Percentiles rank a stretch among this genome's conserved stretches.
phyloP scores from a whole-genome alignment of 2,888 invertebrate species.

The Craniophora ligustri region DNA sequence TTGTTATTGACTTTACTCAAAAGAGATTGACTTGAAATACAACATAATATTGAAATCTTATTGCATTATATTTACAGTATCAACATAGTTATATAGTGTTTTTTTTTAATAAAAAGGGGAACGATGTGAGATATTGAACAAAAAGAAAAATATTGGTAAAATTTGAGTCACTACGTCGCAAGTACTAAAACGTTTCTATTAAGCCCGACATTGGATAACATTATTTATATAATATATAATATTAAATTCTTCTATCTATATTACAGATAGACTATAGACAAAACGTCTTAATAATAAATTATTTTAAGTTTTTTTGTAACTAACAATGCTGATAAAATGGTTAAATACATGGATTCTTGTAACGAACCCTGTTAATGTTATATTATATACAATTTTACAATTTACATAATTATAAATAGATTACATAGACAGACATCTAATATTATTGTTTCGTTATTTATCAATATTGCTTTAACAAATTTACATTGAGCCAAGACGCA shows the following conservation, averaged over 20 bases:
- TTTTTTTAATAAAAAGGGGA: conserved; percentile 36
- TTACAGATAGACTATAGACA: conserved; percentile 49
- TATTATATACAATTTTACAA: conserved; percentile 55
- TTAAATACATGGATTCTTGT: conserved; percentile 62
- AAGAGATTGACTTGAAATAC: conserved; percentile 34
- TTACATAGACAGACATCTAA: conserved; percentile 49
- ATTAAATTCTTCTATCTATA: conserved; percentile 49
- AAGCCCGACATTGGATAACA: conserved; percentile 57
- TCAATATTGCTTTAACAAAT: conserved; percentile 55
- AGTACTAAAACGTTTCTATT: conserved; percentile 54
- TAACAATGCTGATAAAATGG: conserved; percentile 46
- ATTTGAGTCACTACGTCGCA: conserved; percentile 48
- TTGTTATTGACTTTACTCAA: conserved; percentile 37
- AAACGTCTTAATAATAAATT: conserved; percentile 45
- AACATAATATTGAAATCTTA: conserved; percentile 47
- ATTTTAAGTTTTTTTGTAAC: conserved; percentile 38
- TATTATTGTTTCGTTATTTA: conserved; percentile 65
- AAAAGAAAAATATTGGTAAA: conserved; percentile 22
- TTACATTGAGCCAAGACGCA: conserved; percentile 55
- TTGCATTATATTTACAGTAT: conserved; percentile 59
- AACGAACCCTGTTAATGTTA: conserved; percentile 69
- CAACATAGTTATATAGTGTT: conserved; percentile 38
- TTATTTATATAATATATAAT: conserved; percentile 49
- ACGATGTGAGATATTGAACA: conserved; percentile 16
- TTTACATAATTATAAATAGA: conserved; percentile 32